Percentiles rank a stretch among this genome's conserved stretches.
Evolutionary conservation across 2,113 vertebrate genomes (phyloP).

Genomic region (Panthera leo): DNA sequence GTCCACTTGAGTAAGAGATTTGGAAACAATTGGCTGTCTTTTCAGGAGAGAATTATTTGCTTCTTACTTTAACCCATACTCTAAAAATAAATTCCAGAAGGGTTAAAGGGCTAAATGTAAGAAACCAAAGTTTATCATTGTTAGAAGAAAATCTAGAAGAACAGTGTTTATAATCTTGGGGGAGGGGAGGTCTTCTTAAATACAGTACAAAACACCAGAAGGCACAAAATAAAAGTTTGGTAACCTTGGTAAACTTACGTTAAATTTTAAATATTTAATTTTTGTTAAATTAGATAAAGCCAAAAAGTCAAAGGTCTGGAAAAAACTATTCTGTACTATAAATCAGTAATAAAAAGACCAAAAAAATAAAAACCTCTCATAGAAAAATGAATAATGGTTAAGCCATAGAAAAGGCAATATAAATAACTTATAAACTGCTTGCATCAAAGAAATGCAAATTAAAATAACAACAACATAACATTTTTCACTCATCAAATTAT

Average conservation of each 20-base stretch:
- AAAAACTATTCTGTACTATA: neutral
- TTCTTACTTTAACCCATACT: neutral
- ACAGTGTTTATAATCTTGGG: neutral
- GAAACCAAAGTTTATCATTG: neutral
- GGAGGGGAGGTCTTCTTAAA: neutral
- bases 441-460: neutral
- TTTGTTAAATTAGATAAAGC: neutral
- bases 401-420: neutral
- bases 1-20: neutral
- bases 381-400: neutral
- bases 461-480: neutral
- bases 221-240: neutral
- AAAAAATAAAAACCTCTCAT: neutral
- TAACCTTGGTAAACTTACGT: neutral
- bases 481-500: constrained; percentile 10
- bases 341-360: neutral
- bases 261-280: constrained; percentile 30
- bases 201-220: neutral
- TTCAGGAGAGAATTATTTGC: neutral
- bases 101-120: constrained; percentile 28
- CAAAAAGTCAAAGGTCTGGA: neutral
- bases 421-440: neutral
- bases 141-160: neutral
- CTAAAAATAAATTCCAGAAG: neutral
- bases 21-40: neutral